Base-by-base conservation (phyloP, 1,140 invertebrate species). In the Agrypnia vestita region DNA sequence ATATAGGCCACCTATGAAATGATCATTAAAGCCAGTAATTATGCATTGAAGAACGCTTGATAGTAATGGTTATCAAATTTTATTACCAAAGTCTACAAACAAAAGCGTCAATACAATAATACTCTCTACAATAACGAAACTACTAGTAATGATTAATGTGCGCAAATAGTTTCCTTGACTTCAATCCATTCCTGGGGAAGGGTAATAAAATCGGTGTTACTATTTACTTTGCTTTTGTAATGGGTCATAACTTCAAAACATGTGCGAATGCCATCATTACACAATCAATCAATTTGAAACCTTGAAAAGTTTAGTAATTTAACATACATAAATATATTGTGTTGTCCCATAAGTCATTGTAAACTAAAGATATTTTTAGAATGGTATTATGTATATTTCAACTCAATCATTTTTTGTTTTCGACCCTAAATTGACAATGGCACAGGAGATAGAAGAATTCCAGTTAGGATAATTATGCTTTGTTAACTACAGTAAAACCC, bases 141-240 rank as follows among this genome's bases (percentile, higher is more conserved):
- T 55, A 53, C 11, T 25, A 53, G 8, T 49, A 13, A 53, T 35
- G 19, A 4, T 55, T 73, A 35, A 73, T 35, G 35, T 25, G 71
- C 49, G 53, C 6, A 15, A 73, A 73, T 55, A 11, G 49, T 55
- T 55, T 25, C 53, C 49, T 73, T 73, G 53, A 53, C 49, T 56
- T 21, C 15, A 43, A 46, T 69, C 64, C 64, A 46, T 46, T 69
- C n/a, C 11, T 8, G 49, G 13, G 64, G n/a, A 44, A 10, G 13
- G n/a, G 35, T 69, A 44, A 69, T 69, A 69, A 69, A 69, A 69
- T 69, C 64, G 12, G 11, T 46, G 64, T 69, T 46, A 15, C 35
- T 47, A 69, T 69, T 69, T 69, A 47, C 44, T 47, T 69, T 46
- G n/a, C 64, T 25, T n/a, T n/a, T 35, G 25, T 62, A 46, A 69